Evolutionary conservation across 1,140 invertebrate genomes (phyloP).

Genomic region (Caenorhabditis brenneri): DNA sequence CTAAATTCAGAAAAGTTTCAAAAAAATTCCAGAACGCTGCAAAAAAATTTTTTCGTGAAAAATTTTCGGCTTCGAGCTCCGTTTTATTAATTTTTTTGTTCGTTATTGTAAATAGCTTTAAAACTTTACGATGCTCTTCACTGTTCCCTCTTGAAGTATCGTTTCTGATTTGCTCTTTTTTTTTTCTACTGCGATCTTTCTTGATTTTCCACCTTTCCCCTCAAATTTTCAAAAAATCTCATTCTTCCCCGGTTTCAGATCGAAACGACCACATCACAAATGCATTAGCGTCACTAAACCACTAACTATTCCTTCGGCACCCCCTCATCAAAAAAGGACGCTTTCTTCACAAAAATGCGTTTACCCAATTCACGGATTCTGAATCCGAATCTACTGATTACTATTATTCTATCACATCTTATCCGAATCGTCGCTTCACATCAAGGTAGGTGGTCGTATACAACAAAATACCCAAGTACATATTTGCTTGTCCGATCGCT

Average conservation of each 20-base stretch:
- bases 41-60: no score
- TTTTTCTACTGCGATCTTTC: neutral
- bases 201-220: neutral
- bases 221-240: neutral
- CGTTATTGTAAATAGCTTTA: no score
- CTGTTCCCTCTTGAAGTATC: neutral
- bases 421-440: neutral
- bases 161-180: neutral
- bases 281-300: neutral
- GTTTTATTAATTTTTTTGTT: no score
- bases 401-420: neutral
- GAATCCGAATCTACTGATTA: neutral
- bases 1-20: no score
- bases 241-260: neutral
- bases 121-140: neutral
- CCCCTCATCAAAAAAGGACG: neutral
- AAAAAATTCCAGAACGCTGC: no score
- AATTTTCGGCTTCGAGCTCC: no score
- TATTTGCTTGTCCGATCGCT: no score
- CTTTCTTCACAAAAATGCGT: neutral
- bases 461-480: no score
- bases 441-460: conserved; percentile 17
- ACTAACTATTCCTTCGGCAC: neutral
- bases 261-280: neutral
- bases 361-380: conserved; percentile 25